Conservation (phyloP, 1,140 invertebrate genomes). For the Drosophila funebris region DNA sequence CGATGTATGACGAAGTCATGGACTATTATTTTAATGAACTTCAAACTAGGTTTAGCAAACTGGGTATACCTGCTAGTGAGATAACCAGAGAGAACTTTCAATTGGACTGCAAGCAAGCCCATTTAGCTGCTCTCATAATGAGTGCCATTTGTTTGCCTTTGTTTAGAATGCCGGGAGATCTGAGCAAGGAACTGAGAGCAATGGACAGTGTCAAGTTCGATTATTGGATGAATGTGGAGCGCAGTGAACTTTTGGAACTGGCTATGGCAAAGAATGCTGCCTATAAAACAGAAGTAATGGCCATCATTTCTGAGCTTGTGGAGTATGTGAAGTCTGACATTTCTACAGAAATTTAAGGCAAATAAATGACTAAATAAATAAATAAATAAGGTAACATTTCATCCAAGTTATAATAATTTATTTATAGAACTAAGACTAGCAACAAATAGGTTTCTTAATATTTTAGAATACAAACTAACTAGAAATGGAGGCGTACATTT, state of each 20-base stretch:
- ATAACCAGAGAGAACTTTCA: slow-evolving; percentile 25
- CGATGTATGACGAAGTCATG: slow-evolving; percentile 11
- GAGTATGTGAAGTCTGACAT: slow-evolving; percentile 21
- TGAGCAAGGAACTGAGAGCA: slow-evolving; percentile 8
- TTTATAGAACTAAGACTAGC: slow-evolving; percentile 7
- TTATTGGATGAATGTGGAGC: slow-evolving; percentile 46
- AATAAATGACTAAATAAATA: not conserved
- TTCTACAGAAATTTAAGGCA: not conserved
- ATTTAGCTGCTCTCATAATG: slow-evolving; percentile 29
- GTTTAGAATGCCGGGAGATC: slow-evolving; percentile 28
- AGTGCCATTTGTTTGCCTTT: slow-evolving; percentile 33
- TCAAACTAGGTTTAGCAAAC: not conserved
- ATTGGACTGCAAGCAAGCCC: slow-evolving; percentile 27
- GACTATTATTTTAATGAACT: slow-evolving; percentile 30
- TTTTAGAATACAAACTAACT: slow-evolving; percentile 21
- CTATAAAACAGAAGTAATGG: slow-evolving; percentile 28
- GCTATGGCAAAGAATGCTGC: slow-evolving; percentile 21
- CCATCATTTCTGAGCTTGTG: slow-evolving; percentile 38
- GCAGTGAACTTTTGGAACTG: slow-evolving; percentile 36
- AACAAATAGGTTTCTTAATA: slow-evolving; percentile 30
- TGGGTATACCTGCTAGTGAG: slow-evolving; percentile 1
- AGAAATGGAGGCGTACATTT: slow-evolving; percentile 28
- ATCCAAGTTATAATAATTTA: not conserved
- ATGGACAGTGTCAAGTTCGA: slow-evolving; percentile 38
- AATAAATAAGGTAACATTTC: too few relatives aligned